Conservation (phyloP, 1,140 invertebrate species). For the Dysdera silvatica region DNA sequence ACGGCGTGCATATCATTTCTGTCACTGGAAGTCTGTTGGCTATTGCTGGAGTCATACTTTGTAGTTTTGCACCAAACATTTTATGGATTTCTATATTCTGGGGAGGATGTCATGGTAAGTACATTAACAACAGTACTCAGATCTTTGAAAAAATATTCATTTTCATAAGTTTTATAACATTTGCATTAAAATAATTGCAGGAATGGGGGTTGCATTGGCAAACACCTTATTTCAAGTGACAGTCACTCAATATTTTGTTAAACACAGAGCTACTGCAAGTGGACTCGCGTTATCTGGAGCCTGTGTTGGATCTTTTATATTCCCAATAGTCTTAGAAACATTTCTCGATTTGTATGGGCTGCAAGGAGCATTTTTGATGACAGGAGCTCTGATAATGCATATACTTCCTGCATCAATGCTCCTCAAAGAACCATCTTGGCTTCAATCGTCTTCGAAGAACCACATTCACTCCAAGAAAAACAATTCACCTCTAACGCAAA, state of each 20-base stretch:
- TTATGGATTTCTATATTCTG: constrained; percentile 13
- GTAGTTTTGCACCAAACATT: constrained; percentile 3
- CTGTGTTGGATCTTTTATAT: constrained; percentile 40
- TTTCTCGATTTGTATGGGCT: constrained; percentile 18
- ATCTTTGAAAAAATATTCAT: no score
- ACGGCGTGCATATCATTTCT: constrained; percentile 1
- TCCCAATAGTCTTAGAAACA: constrained; percentile 40
- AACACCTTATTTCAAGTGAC: constrained; percentile 15
- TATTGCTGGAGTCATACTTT: constrained; percentile 1
- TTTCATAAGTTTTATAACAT: no score
- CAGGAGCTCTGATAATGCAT: constrained; percentile 73
- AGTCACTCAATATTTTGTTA: constrained; percentile 11
- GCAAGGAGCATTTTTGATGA: constrained; percentile 51
- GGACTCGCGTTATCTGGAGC: constrained; percentile 40
- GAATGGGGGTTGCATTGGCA: background rate
- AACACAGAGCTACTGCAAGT: constrained; percentile 1
- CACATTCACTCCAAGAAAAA: no score
- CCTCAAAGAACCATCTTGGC: constrained; percentile 52
- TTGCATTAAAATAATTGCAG: no score
- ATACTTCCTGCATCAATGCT: constrained; percentile 68
- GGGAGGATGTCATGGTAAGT: constrained; percentile 17
- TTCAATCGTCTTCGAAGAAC: no score
- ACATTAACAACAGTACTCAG: no score
- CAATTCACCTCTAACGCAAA: no score
- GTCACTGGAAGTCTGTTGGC: constrained; percentile 7